Evolutionary conservation across 2,113 vertebrate genomes (phyloP), one percentile per base, ranked within the genome.

Genomic region (Syrmaticus mikado): DNA sequence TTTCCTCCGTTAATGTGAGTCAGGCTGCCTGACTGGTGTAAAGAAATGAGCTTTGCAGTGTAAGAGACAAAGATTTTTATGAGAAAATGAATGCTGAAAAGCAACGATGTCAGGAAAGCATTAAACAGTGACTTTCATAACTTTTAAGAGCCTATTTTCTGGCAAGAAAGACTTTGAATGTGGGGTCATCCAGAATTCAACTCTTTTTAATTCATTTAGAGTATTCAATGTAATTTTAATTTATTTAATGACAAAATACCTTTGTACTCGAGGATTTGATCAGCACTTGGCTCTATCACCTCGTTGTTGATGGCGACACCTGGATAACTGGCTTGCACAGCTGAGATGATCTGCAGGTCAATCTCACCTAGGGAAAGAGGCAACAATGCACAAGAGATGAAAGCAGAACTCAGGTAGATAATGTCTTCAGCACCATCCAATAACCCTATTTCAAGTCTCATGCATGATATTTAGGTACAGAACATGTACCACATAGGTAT

Each of bases 181-280:
- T 36, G 41, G 38, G 32, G 13, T 70, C 36, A 41, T 24, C 15
- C 50, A 62, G 3, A 1, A 2, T 80, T 76, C 24, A 41, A 14
- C 48, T 21, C 22, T 36, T 67, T 80, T 58, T 4, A 75, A 67
- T 46, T n/a, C 11, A 14, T 40, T 52, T 43, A 80, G 71, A 6
- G 0, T 21, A 61, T 25, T 24, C 19, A 38, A 52, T 11, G 25
- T 40, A 75, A 78, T 64, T 52, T n/a, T 55, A 20, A 77, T 50
- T 40, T 66, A 22, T 66, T 65, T 75, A 50, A 73, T 34, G 66
- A 46, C 92, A 78, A 89, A 88, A n/a, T 97, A 99, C 98, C 98
- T 99, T 98, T 98, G 89, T 99, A 99, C 77, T 98, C 98, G 22
- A 93, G 48, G 36, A 98, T 95, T 93, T 99, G 98, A 67, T 98